Evolutionary conservation across 2,888 invertebrate species (phyloP).

Genomic region (Miltochrista miniata): DNA sequence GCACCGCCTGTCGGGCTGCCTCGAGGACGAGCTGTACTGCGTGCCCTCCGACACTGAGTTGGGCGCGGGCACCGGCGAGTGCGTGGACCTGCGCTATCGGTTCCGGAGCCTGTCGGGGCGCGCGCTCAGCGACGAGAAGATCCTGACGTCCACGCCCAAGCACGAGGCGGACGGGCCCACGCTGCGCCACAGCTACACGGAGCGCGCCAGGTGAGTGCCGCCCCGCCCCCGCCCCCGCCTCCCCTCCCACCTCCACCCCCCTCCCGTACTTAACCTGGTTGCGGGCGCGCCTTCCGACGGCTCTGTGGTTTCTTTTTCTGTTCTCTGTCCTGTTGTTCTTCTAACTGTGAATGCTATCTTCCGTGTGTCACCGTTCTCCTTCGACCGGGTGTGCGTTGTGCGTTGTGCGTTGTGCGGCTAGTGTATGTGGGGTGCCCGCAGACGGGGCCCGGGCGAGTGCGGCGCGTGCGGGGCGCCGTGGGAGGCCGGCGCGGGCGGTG

Average conservation of each 20-base stretch:
- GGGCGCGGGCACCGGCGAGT: slow-evolving; percentile 44
- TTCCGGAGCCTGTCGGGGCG: slow-evolving; percentile 46
- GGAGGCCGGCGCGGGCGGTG: slow-evolving; percentile 28
- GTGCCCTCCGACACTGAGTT: slow-evolving; percentile 63
- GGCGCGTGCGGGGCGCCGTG: slow-evolving; percentile 12
- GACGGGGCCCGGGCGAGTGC: slow-evolving; percentile 20
- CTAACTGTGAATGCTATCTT: slow-evolving; percentile 25
- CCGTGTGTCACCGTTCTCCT: slow-evolving; percentile 18
- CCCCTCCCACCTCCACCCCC: too few species aligned
- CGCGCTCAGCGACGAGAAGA: too few species aligned
- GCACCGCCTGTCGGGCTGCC: slow-evolving; percentile 65
- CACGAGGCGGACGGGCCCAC: slow-evolving; percentile 28
- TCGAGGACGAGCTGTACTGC: slow-evolving; percentile 78
- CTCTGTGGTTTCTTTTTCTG: slow-evolving; percentile 24
- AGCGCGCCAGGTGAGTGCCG: slow-evolving; percentile 61
- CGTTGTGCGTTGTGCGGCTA: slow-evolving; percentile 1
- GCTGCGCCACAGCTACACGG: slow-evolving; percentile 68
- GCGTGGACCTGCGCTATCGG: slow-evolving; percentile 60
- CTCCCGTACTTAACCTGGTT: slow-evolving; percentile 43
- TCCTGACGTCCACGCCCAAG: slow-evolving; percentile 70
- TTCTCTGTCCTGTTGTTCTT: slow-evolving; percentile 27
- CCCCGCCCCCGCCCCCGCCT: slow-evolving; percentile 8
- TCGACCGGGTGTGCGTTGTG: slow-evolving; percentile 1
- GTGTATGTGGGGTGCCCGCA: slow-evolving; percentile 8
- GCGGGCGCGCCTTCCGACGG: slow-evolving; percentile 34